These are phyloP conservation scores for Lucilia cuprina DNA, from an alignment of 1,140 invertebrate species.

Conservation along the genomic window DNA sequence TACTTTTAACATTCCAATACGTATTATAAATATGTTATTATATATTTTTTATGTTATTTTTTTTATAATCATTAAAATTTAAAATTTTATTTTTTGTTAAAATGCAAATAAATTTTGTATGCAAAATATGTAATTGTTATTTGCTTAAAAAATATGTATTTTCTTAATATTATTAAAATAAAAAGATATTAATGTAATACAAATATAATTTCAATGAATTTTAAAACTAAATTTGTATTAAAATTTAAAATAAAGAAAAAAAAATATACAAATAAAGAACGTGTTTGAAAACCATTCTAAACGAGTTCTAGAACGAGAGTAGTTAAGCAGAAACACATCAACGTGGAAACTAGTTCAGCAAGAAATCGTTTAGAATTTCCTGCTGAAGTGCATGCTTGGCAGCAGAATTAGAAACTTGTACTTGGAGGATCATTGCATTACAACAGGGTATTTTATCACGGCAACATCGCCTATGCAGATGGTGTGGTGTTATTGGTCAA, in stretches of 20 bases:
- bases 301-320: too few species aligned
- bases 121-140: neutral
- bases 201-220: neutral
- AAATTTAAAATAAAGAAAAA: neutral
- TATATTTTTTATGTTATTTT: neutral
- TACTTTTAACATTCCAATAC: neutral
- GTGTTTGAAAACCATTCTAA: too few species aligned
- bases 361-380: too few species aligned
- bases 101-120: neutral
- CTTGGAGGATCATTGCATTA: too few species aligned
- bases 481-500: too few species aligned
- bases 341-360: too few species aligned
- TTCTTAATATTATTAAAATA: neutral
- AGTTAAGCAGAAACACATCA: too few species aligned
- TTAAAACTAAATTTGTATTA: neutral
- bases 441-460: too few species aligned
- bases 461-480: too few species aligned
- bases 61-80: neutral
- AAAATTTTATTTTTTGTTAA: neutral
- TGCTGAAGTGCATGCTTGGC: too few species aligned
- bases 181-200: neutral
- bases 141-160: constrained; percentile 9
- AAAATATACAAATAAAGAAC: too few species aligned
- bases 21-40: neutral
- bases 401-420: too few species aligned